Conservation (phyloP, 2,113 vertebrate species). For the Greenwoodochromis staneri region DNA sequence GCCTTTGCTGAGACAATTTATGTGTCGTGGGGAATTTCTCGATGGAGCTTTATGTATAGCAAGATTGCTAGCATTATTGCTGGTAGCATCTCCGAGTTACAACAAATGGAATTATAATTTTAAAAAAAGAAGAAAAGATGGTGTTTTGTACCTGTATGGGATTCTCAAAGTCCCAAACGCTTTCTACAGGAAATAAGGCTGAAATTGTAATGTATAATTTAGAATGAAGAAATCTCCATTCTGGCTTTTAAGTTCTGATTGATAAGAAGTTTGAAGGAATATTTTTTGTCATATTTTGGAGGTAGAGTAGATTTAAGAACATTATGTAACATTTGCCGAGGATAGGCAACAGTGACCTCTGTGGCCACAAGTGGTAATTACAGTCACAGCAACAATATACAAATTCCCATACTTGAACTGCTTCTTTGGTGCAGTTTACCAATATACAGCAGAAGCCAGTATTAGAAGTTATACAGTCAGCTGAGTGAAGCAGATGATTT, state of each 20-base stretch:
- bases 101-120: background rate
- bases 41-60: background rate
- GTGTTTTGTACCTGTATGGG: background rate
- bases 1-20: background rate
- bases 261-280: background rate
- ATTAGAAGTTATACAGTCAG: background rate
- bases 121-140: background rate
- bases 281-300: background rate
- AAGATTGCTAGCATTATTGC: background rate
- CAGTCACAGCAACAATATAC: background rate
- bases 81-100: background rate
- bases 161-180: background rate
- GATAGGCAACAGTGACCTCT: background rate
- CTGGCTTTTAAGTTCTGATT: background rate
- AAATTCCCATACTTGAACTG: background rate
- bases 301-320: background rate
- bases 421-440: background rate
- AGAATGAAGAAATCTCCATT: background rate
- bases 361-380: background rate
- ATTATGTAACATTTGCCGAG: background rate
- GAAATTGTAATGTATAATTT: background rate
- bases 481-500: background rate
- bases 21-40: background rate
- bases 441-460: background rate
- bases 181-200: background rate